phyloP scores from a whole-genome alignment of 2,113 vertebrate genomes.

The Eptesicus fuscus region DNA sequence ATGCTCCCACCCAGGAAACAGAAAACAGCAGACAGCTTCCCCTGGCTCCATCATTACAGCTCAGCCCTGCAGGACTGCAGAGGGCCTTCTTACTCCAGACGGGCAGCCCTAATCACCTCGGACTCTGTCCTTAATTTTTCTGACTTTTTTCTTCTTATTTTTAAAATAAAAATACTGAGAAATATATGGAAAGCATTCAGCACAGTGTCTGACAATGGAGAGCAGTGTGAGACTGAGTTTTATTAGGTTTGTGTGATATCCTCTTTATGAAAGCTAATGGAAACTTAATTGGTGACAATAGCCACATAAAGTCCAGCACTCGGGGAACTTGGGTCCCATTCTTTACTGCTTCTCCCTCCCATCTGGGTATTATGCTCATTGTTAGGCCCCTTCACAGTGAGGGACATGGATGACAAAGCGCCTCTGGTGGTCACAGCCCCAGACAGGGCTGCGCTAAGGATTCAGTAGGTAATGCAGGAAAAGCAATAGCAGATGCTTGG shows the following conservation, averaged over 20 bases:
- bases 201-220: background rate
- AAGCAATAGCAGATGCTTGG: background rate
- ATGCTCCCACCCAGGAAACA: background rate
- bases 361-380: background rate
- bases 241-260: background rate
- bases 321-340: background rate
- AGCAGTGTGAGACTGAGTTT: too few relatives aligned
- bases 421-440: background rate
- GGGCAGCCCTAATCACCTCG: background rate
- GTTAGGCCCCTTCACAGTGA: background rate
- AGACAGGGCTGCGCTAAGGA: background rate
- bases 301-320: background rate
- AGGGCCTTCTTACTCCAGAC: background rate
- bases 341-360: background rate
- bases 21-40: background rate
- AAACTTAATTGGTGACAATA: background rate
- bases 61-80: rapidly evolving
- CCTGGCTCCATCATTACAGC: background rate
- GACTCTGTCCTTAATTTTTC: background rate
- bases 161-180: background rate
- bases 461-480: background rate
- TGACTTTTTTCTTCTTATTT: background rate
- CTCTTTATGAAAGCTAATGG: background rate
- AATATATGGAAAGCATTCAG: background rate
- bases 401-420: background rate